Conservation (phyloP, 2,797 vertebrate species). For the Menidia menidia region DNA sequence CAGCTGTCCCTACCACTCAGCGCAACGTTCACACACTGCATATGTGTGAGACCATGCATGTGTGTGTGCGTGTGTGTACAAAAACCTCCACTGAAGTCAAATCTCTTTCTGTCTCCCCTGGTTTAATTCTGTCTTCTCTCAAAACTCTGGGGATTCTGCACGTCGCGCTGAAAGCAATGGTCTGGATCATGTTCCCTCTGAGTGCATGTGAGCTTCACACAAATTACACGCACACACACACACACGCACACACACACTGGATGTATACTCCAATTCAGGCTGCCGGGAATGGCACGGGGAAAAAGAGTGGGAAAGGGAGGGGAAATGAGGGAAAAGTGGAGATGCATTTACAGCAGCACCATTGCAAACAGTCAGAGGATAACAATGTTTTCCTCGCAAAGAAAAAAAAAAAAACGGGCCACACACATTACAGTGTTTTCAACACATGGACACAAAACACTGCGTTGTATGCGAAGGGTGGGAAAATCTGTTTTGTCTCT, state of each 20-base stretch:
- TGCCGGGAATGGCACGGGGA: conserved; percentile 65
- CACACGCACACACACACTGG: conserved; percentile 21
- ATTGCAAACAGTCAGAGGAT: conserved; percentile 64
- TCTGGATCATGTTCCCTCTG: conserved; percentile 67
- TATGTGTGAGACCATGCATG: conserved; percentile 1
- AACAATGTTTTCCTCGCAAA: conserved; percentile 53
- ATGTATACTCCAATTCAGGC: conserved; percentile 40
- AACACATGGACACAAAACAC: conserved; percentile 8
- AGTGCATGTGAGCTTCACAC: conserved; percentile 37
- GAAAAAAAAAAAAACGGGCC: too few species aligned
- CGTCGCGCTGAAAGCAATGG: conserved; percentile 69
- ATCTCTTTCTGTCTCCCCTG: conserved; percentile 56
- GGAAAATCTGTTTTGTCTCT: conserved; percentile 1
- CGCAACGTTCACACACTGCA: conserved; percentile 15
- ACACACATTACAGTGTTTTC: conserved; percentile 15
- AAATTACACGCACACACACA: conserved; percentile 24
- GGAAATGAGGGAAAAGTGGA: conserved; percentile 47
- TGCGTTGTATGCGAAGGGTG: conserved; percentile 13
- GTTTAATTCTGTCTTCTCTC: conserved; percentile 61
- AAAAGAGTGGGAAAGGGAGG: conserved; percentile 62
- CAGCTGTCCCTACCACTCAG: conserved; percentile 76
- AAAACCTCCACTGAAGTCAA: conserved; percentile 60
- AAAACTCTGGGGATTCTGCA: conserved; percentile 65
- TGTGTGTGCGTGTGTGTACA: conserved; percentile 10
- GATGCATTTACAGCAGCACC: conserved; percentile 66